Evolutionary conservation across 2,888 invertebrate genomes (phyloP).

Genomic region (Toxonevra muliebris): DNA sequence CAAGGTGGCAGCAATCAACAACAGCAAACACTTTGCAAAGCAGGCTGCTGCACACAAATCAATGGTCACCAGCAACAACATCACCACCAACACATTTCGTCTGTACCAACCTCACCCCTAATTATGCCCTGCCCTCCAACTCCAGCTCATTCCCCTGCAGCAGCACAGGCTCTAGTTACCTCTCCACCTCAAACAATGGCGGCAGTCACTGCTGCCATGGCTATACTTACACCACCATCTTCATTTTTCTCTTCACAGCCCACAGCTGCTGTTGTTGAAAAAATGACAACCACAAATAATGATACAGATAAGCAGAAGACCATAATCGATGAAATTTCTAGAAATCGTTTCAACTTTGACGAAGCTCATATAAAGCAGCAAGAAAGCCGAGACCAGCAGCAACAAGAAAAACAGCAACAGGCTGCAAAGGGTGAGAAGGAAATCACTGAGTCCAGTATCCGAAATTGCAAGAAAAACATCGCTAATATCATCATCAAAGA

Average conservation of each 20-base stretch:
- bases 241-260: no score
- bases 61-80: constrained; percentile 32
- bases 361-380: constrained; percentile 53
- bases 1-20: constrained; percentile 32
- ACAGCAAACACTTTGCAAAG: constrained; percentile 30
- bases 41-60: constrained; percentile 44
- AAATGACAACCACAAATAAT: constrained; percentile 32
- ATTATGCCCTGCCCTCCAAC: constrained; percentile 65
- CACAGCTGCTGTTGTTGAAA: constrained; percentile 20
- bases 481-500: not conserved
- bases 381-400: constrained; percentile 32
- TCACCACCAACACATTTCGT: constrained; percentile 63
- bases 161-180: constrained; percentile 55
- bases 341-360: constrained; percentile 54
- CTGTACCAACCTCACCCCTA: constrained; percentile 79
- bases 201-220: constrained; percentile 61
- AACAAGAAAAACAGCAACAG: constrained; percentile 66
- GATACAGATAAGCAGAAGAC: not conserved
- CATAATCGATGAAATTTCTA: constrained; percentile 31
- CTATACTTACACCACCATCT: constrained; percentile 57
- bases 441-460: constrained; percentile 58
- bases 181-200: constrained; percentile 61
- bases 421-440: constrained; percentile 37
- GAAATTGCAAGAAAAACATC: constrained; percentile 52
- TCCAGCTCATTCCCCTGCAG: constrained; percentile 64